These are phyloP conservation scores for Eptesicus fuscus DNA, from an alignment of 2,113 vertebrate species.

Conservation along the genomic window DNA sequence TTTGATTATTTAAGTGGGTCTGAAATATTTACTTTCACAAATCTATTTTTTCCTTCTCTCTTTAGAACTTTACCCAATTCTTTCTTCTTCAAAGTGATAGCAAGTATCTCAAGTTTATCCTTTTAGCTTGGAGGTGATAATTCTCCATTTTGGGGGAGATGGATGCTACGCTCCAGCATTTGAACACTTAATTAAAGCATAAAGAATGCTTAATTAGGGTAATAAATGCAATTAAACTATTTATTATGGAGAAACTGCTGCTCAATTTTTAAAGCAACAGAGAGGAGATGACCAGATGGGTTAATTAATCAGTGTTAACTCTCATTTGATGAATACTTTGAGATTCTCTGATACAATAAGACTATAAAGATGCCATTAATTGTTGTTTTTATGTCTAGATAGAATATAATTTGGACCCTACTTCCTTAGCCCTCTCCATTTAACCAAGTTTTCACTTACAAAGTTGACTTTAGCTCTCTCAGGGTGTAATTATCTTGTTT, in stretches of 20 bases:
- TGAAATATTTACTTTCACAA: constrained; percentile 9
- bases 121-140: not conserved
- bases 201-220: constrained; percentile 59
- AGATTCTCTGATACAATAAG: constrained; percentile 32
- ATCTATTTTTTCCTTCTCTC: not conserved
- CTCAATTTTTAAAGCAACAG: constrained; percentile 50
- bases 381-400: not conserved
- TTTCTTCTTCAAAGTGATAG: not conserved
- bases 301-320: constrained; percentile 63
- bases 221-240: constrained; percentile 62
- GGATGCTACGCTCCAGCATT: constrained; percentile 31
- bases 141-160: constrained; percentile 20
- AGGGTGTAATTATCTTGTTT: not conserved
- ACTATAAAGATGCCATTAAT: not conserved
- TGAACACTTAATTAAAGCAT: constrained; percentile 62
- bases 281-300: constrained; percentile 50
- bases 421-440: not conserved
- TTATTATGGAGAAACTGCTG: constrained; percentile 47
- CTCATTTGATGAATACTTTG: constrained; percentile 43
- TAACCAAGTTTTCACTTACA: not conserved
- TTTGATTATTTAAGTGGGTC: not conserved
- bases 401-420: not conserved
- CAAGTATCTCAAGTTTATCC: not conserved
- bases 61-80: not conserved
- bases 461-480: not conserved